These are phyloP conservation scores for Yponomeuta cagnagella DNA, from an alignment of 2,888 invertebrate species.

Conservation along the genomic window DNA sequence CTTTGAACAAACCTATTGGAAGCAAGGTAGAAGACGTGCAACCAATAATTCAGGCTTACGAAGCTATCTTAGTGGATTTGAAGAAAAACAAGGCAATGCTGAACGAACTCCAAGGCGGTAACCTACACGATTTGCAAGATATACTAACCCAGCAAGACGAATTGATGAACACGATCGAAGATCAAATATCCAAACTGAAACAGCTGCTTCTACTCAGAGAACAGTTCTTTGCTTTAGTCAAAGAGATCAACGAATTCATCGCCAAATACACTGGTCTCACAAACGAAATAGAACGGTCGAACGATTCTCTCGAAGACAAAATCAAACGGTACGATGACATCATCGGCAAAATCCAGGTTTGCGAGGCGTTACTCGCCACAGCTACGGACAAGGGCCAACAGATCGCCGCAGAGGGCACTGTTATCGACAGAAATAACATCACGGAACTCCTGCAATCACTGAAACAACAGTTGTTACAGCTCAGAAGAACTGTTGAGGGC, in stretches of 20 bases:
- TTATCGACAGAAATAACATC: constrained; percentile 89
- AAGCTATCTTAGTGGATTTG: constrained; percentile 84
- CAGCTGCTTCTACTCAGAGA: constrained; percentile 88
- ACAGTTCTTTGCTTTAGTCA: constrained; percentile 90
- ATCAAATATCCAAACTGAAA: constrained; percentile 87
- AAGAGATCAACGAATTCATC: constrained; percentile 91
- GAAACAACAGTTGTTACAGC: constrained; percentile 86
- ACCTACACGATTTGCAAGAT: constrained; percentile 85
- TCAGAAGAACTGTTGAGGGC: constrained; percentile 88
- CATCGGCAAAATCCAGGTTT: constrained; percentile 90
- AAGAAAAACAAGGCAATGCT: constrained; percentile 87
- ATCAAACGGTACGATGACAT: constrained; percentile 91
- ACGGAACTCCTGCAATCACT: constrained; percentile 91
- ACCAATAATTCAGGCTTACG: constrained; percentile 85
- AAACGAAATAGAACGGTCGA: constrained; percentile 88
- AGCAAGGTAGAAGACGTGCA: constrained; percentile 92
- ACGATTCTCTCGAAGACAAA: constrained; percentile 88
- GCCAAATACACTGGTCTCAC: constrained; percentile 90
- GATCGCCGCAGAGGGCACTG: constrained; percentile 92
- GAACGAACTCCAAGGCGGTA: constrained; percentile 84
- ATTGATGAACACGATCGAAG: constrained; percentile 88
- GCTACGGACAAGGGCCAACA: constrained; percentile 95
- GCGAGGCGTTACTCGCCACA: constrained; percentile 89
- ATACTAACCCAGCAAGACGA: constrained; percentile 90
- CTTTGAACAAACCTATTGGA: constrained; percentile 90